phyloP scores from a whole-genome alignment of 2,113 vertebrate species.

The Lynx canadensis region DNA sequence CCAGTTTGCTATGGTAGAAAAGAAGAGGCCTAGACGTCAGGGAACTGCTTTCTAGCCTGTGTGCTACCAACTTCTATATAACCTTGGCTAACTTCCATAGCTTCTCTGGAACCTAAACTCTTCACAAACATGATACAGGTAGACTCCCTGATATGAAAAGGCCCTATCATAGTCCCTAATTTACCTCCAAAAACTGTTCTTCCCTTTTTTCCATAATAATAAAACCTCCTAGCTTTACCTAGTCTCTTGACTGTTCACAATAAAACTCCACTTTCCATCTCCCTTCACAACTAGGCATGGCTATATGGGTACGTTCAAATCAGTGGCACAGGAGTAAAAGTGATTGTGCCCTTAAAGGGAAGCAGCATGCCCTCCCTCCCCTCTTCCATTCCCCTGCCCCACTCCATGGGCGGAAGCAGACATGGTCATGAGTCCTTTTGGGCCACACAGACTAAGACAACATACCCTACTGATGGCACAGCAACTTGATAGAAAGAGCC shows the following conservation, averaged over 20 bases:
- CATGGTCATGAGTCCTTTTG: neutral
- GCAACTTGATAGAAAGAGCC: neutral
- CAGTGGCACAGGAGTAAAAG: neutral
- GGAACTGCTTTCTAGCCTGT: neutral
- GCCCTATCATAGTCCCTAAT: neutral
- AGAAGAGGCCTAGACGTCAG: neutral
- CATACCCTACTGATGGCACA: neutral
- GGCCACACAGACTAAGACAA: neutral
- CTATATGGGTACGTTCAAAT: neutral
- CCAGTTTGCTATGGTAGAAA: neutral
- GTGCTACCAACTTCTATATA: neutral
- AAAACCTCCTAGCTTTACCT: neutral
- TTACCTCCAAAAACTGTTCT: conserved; percentile 2
- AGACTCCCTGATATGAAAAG: neutral
- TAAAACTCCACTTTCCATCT: neutral
- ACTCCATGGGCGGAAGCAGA: neutral
- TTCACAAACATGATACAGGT: neutral
- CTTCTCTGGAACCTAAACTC: neutral
- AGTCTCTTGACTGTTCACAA: neutral
- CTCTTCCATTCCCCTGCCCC: neutral
- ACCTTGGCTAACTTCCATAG: neutral
- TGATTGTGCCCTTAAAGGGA: neutral
- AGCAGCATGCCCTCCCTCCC: neutral
- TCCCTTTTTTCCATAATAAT: neutral
- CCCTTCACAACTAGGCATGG: neutral